phyloP scores from a whole-genome alignment of 2,113 vertebrate genomes.

The Gnathonemus longibarbis region DNA sequence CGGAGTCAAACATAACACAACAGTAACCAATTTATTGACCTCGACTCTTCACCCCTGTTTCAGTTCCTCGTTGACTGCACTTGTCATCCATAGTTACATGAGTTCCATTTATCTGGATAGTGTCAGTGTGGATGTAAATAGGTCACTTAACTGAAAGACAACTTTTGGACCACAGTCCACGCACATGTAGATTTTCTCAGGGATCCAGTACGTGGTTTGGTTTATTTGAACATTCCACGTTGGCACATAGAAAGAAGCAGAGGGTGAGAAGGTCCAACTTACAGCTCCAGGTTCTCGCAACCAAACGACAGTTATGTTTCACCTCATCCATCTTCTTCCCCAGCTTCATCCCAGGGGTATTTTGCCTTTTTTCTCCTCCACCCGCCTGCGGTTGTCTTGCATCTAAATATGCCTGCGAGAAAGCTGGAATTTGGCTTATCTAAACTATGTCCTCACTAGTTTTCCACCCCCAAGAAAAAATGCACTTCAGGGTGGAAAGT shows the following conservation, averaged over 20 bases:
- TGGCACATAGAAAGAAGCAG: conserved; percentile 27
- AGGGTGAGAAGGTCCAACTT: conserved; percentile 21
- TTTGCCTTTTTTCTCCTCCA: not conserved
- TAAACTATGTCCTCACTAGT: conserved; percentile 40
- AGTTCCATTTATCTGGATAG: not conserved
- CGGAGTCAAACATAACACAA: not conserved
- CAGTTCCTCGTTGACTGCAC: not conserved
- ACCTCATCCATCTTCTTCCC: conserved; percentile 46
- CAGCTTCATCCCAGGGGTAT: conserved; percentile 29
- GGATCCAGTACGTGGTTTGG: not conserved
- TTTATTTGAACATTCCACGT: conserved; percentile 19
- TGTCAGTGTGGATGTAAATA: not conserved
- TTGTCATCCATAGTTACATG: not conserved
- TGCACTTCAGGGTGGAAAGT: conserved; percentile 24
- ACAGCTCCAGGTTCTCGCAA: conserved; percentile 22
- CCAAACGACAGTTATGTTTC: conserved; percentile 36
- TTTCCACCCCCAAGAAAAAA: conserved; percentile 35
- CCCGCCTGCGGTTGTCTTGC: conserved; percentile 35
- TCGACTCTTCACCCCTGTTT: not conserved
- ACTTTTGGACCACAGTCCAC: not conserved
- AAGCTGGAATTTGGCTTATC: conserved; percentile 45
- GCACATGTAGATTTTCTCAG: not conserved
- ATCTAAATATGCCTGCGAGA: conserved; percentile 40
- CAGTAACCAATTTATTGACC: not conserved
- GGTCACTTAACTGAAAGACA: conserved; percentile 11